Percentiles rank a stretch among this genome's conserved stretches.
Evolutionary conservation across 2,888 invertebrate species (phyloP).

Genomic region (Taenaris catops): DNA sequence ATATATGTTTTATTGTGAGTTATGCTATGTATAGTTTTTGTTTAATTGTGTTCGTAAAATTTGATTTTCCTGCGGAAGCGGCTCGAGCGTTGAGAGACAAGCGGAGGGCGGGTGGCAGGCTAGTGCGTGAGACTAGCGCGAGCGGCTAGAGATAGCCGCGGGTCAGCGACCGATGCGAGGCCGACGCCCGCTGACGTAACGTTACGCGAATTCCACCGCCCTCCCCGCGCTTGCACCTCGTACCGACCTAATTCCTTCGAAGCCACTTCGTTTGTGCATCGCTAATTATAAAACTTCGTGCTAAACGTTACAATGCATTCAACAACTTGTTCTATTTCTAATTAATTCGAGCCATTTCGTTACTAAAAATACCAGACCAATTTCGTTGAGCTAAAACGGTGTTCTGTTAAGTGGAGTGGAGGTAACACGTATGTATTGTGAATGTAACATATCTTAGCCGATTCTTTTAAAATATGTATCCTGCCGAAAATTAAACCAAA

Average conservation of each 20-base stretch:
- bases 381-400: constrained; percentile 6
- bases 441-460: too few species aligned
- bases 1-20: too few species aligned
- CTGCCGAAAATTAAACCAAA: too few species aligned
- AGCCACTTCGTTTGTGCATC: constrained; percentile 73
- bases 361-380: constrained; percentile 25
- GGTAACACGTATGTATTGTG: too few species aligned
- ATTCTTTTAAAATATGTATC: too few species aligned
- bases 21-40: too few species aligned
- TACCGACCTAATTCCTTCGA: constrained; percentile 74
- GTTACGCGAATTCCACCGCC: constrained; percentile 71
- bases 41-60: too few species aligned
- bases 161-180: constrained; percentile 74
- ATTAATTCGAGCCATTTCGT: constrained; percentile 45
- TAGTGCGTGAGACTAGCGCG: constrained; percentile 55
- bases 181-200: constrained; percentile 77
- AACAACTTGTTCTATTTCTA: constrained; percentile 64
- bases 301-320: constrained; percentile 48
- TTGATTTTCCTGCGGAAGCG: neutral
- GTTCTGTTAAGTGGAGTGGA: constrained; percentile 11
- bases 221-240: constrained; percentile 38
- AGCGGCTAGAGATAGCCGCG: constrained; percentile 65
- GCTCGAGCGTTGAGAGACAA: constrained; percentile 1
- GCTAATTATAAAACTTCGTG: constrained; percentile 63
- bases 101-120: constrained; percentile 27